These are phyloP conservation scores for Anarrhichthys ocellatus DNA, from an alignment of 2,113 vertebrate genomes.

Conservation along the genomic window DNA sequence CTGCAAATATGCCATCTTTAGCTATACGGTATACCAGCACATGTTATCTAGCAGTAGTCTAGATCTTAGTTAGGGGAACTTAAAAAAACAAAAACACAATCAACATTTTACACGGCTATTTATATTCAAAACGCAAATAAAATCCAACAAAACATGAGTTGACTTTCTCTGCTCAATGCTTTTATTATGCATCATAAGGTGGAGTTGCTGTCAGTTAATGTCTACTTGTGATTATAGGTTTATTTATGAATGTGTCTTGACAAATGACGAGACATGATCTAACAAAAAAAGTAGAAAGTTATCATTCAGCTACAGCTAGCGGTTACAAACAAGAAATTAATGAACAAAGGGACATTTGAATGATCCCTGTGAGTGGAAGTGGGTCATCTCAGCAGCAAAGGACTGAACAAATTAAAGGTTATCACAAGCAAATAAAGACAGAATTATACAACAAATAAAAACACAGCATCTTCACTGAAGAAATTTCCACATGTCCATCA, in stretches of 20 bases:
- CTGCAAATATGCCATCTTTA: conserved; percentile 59
- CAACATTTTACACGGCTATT: conserved; percentile 59
- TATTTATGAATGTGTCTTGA: conserved; percentile 55
- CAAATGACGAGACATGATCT: conserved; percentile 37
- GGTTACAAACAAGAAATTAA: conserved; percentile 44
- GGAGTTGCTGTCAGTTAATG: conserved; percentile 39
- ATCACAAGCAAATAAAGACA: conserved; percentile 38
- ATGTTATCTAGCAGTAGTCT: conserved; percentile 43
- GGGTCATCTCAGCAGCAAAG: conserved; percentile 56
- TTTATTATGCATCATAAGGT: conserved; percentile 32
- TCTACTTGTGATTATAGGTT: conserved; percentile 46
- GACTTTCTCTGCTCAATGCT: conserved; percentile 61
- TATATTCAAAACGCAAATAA: conserved; percentile 68
- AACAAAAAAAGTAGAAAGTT: conserved; percentile 1
- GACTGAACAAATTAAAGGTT: conserved; percentile 67
- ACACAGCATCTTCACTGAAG: conserved; percentile 4
- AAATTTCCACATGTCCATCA: conserved; percentile 35
- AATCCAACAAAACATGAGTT: conserved; percentile 62
- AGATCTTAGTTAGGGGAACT: conserved; percentile 40
- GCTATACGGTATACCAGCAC: conserved; percentile 57
- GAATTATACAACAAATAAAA: conserved; percentile 26
- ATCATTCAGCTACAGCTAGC: conserved; percentile 29
- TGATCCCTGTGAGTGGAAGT: conserved; percentile 57
- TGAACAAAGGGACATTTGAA: conserved; percentile 67
- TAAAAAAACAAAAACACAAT: conserved; percentile 36